phyloP scores from a whole-genome alignment of 2,888 invertebrate species.

The Drosophila niveifrons region DNA sequence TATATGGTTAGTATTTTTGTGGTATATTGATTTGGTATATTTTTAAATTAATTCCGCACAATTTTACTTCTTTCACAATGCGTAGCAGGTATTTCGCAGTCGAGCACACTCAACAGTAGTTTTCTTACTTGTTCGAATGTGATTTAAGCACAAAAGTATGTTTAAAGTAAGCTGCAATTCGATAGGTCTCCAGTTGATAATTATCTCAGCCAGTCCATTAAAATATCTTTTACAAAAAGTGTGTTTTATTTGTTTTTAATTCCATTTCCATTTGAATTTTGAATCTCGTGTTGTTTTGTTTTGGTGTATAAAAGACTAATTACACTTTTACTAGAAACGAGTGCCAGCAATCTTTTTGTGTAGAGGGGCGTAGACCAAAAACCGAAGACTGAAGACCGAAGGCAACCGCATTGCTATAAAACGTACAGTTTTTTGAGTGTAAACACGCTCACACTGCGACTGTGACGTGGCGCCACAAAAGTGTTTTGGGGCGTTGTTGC shows the following conservation, averaged over 20 bases:
- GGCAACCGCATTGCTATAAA: slow-evolving; percentile 67
- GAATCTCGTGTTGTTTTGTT: no score
- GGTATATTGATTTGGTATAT: no score
- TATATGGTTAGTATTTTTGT: no score
- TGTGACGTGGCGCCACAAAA: slow-evolving; percentile 59
- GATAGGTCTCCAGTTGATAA: background rate
- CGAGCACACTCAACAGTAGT: no score
- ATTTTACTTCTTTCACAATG: no score
- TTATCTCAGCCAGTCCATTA: background rate
- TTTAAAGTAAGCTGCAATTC: slow-evolving; percentile 1
- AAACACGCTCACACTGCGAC: slow-evolving; percentile 48
- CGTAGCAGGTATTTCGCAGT: no score
- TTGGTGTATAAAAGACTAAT: slow-evolving; percentile 65
- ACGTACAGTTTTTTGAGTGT: slow-evolving; percentile 60
- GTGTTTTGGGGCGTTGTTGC: slow-evolving; percentile 73
- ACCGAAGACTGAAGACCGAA: slow-evolving; percentile 1
- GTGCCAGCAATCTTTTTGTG: slow-evolving; percentile 48
- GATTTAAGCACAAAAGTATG: background rate
- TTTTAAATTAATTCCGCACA: no score
- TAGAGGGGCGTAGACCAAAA: background rate
- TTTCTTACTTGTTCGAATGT: no score
- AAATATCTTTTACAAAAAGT: slow-evolving; percentile 5
- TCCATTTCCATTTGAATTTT: background rate
- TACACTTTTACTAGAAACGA: slow-evolving; percentile 67
- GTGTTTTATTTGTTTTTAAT: background rate